Conservation (phyloP, 1,140 invertebrate genomes). For the Drosophila lacertosa region DNA sequence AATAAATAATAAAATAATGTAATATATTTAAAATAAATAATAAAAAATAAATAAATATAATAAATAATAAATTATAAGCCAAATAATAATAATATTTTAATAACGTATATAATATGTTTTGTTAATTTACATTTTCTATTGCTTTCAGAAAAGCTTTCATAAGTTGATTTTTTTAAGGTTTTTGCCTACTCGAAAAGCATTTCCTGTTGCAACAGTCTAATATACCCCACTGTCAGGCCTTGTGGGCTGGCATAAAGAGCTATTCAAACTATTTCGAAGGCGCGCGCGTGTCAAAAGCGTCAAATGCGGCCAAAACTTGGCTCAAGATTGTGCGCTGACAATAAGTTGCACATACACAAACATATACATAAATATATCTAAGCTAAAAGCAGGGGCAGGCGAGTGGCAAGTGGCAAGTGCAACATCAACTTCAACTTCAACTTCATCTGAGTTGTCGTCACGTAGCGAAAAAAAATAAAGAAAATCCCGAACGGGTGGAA, state of each 20-base stretch:
- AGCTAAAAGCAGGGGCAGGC: neutral
- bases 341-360: constrained; percentile 42
- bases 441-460: constrained; percentile 51
- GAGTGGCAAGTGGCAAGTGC: constrained; percentile 9
- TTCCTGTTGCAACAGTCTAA: neutral
- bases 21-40: too few species aligned
- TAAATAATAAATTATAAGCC: too few species aligned
- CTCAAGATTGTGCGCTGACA: constrained; percentile 51
- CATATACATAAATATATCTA: constrained; percentile 5
- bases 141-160: too few species aligned
- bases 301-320: constrained; percentile 66
- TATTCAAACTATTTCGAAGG: constrained; percentile 22
- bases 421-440: constrained; percentile 48
- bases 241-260: constrained; percentile 6
- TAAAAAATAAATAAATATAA: too few species aligned
- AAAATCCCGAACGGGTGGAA: constrained; percentile 54
- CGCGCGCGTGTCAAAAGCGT: constrained; percentile 69
- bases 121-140: too few species aligned
- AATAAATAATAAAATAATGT: too few species aligned
- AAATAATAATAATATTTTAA: too few species aligned
- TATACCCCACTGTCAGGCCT: neutral
- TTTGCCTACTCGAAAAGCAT: neutral
- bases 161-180: too few species aligned
- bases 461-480: constrained; percentile 28
- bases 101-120: too few species aligned